A percentile compares a stretch with the other conserved stretches of the same genome.
phyloP scores from a whole-genome alignment of 2,888 invertebrate species.

The Drosophila subsilvestris region DNA sequence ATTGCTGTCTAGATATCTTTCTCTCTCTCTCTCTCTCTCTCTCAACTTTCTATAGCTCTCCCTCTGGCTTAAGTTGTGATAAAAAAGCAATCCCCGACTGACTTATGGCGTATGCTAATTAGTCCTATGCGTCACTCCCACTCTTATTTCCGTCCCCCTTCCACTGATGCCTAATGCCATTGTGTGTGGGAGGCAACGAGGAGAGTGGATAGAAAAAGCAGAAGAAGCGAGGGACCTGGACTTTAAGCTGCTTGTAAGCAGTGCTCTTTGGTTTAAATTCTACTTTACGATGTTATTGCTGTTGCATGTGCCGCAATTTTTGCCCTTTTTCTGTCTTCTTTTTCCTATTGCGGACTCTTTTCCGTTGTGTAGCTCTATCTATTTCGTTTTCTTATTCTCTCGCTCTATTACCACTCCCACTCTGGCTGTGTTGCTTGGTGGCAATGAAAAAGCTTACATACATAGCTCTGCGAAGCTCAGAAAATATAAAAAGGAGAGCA shows the following conservation, averaged over 20 bases:
- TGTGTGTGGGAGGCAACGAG: constrained; percentile 13
- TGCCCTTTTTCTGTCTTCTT: constrained; percentile 30
- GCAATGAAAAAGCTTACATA: constrained; percentile 67
- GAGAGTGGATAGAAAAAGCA: constrained; percentile 2
- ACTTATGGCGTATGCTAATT: constrained; percentile 79
- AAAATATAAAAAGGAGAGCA: not conserved
- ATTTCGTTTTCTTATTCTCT: not conserved
- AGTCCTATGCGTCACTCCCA: constrained; percentile 54
- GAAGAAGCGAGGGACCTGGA: constrained; percentile 20
- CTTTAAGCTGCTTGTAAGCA: constrained; percentile 73
- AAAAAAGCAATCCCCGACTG: constrained; percentile 53
- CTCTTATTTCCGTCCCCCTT: not conserved
- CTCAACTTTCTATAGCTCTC: not conserved
- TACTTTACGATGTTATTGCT: constrained; percentile 23
- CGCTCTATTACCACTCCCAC: not conserved
- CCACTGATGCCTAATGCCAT: constrained; percentile 34
- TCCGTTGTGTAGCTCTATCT: not conserved
- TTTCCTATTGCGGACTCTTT: not conserved
- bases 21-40: not conserved
- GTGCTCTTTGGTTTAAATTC: constrained; percentile 58
- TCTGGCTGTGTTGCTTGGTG: constrained; percentile 32
- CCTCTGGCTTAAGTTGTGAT: constrained; percentile 41
- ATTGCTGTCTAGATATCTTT: constrained; percentile 29
- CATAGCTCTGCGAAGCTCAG: constrained; percentile 22
- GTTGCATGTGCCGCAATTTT: constrained; percentile 65